phyloP scores from a whole-genome alignment of 2,888 invertebrate genomes.

The Lasioglossum figueresi region DNA sequence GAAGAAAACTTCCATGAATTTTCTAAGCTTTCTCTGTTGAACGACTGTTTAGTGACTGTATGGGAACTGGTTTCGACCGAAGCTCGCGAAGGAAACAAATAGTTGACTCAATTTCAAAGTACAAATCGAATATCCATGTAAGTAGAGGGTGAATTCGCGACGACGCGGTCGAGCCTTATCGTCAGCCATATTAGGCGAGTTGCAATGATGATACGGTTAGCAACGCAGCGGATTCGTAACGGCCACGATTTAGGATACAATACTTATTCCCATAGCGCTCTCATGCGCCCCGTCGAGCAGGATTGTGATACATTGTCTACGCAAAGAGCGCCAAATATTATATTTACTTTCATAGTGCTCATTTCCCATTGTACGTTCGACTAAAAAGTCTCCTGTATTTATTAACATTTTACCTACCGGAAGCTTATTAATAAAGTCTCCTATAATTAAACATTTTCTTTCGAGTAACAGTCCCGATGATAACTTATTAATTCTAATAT shows the following conservation, averaged over 20 bases:
- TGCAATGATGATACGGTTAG: conserved; percentile 70
- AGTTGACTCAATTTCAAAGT: conserved; percentile 70
- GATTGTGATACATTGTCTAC: background rate
- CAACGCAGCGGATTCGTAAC: conserved; percentile 70
- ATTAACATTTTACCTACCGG: background rate
- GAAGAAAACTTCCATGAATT: background rate
- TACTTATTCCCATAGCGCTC: conserved; percentile 10
- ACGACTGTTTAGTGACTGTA: conserved; percentile 9
- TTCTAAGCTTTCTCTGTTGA: background rate
- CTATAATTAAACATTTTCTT: background rate
- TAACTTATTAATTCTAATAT: background rate
- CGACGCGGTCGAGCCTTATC: conserved; percentile 58
- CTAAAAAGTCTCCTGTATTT: background rate
- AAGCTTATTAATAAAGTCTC: background rate
- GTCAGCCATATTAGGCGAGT: conserved; percentile 71
- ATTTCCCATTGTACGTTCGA: background rate
- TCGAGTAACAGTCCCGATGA: background rate
- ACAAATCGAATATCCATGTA: conserved; percentile 67
- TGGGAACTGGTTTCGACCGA: conserved; percentile 49
- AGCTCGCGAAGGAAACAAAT: conserved; percentile 58
- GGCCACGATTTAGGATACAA: conserved; percentile 37
- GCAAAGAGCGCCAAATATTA: background rate
- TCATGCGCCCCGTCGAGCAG: background rate
- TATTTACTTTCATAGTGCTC: background rate
- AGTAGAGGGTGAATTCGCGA: conserved; percentile 52